Percentiles rank a stretch among this genome's conserved stretches.
phyloP scores from a whole-genome alignment of 64 coral and sea anemone species.

The Hydrozoanthus tunicans region DNA sequence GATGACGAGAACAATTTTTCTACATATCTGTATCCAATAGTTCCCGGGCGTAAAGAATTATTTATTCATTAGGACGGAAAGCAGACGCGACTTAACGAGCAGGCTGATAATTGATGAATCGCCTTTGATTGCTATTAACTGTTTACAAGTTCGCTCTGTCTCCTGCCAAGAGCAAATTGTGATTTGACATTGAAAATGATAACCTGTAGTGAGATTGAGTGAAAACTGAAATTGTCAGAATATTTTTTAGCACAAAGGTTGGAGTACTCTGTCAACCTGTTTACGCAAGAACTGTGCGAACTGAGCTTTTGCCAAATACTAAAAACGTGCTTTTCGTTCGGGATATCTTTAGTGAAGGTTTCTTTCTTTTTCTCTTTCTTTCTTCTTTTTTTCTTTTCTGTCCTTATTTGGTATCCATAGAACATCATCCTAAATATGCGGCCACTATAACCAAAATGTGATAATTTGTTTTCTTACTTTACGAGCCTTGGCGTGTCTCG shows the following conservation, averaged over 20 bases:
- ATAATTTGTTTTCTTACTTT: too few species aligned
- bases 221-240: conserved; percentile 48
- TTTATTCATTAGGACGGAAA: conserved; percentile 1
- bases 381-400: too few species aligned
- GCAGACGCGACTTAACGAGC: background rate
- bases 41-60: background rate
- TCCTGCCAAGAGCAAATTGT: conserved; percentile 36
- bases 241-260: background rate
- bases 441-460: too few species aligned
- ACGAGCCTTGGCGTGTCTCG: too few species aligned
- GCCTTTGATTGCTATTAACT: conserved; percentile 16
- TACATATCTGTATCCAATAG: conserved; percentile 6
- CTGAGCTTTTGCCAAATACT: background rate
- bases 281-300: background rate
- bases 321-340: too few species aligned
- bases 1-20: background rate
- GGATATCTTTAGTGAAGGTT: too few species aligned
- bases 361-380: too few species aligned
- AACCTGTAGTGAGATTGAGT: conserved; percentile 25
- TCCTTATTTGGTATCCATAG: too few species aligned
- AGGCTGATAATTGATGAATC: conserved; percentile 56
- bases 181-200: conserved; percentile 36
- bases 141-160: background rate
- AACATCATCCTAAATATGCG: too few species aligned
- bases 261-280: background rate